Conservation (phyloP, 2,888 invertebrate genomes). For the Morpho helenor region DNA sequence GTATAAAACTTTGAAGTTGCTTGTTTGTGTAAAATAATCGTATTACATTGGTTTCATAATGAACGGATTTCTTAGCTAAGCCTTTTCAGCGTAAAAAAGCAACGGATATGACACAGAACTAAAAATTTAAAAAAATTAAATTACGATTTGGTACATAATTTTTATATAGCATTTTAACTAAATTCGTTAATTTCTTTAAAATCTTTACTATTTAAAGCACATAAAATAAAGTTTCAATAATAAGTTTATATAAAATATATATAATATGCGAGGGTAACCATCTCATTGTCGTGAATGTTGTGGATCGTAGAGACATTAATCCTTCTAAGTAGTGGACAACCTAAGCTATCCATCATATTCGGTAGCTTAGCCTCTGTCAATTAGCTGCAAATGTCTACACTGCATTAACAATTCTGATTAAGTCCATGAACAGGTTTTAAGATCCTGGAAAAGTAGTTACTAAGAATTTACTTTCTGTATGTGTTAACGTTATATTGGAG, state of each 20-base stretch:
- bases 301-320: conserved; percentile 48
- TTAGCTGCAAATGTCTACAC: conserved; percentile 54
- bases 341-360: conserved; percentile 21
- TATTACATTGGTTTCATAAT: neutral
- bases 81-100: too few species aligned
- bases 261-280: too few species aligned
- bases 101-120: too few species aligned
- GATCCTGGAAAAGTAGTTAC: conserved; percentile 20
- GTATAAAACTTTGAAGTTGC: conserved; percentile 35
- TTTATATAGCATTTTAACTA: too few species aligned
- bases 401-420: conserved; percentile 69
- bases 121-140: too few species aligned
- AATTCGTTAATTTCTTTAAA: too few species aligned
- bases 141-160: too few species aligned
- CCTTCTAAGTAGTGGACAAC: conserved; percentile 38
- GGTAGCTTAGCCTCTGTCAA: conserved; percentile 53
- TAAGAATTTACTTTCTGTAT: conserved; percentile 5
- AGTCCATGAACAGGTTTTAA: conserved; percentile 37
- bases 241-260: too few species aligned
- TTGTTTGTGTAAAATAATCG: neutral
- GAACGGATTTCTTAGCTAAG: too few species aligned
- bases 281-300: neutral
- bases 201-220: too few species aligned
- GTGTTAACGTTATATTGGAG: neutral
- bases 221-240: too few species aligned